These are phyloP conservation scores for Pangasius larnaudii DNA, from an alignment of 2,797 vertebrate genomes.

Conservation along the genomic window DNA sequence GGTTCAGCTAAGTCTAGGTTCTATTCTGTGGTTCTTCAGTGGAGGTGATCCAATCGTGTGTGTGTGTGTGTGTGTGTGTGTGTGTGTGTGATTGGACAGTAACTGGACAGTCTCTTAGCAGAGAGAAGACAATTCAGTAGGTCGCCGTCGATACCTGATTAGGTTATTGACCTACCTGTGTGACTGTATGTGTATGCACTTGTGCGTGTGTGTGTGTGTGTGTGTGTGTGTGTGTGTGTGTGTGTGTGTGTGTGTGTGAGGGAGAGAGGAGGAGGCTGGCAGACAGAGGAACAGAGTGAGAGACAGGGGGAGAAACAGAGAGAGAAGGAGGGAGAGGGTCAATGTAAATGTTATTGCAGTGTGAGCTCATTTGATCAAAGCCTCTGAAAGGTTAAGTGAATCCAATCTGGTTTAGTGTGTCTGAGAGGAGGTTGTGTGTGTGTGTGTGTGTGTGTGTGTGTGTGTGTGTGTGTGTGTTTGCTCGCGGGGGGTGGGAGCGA, in stretches of 20 bases:
- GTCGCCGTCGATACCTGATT: constrained; percentile 81
- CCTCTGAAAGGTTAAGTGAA: constrained; percentile 88
- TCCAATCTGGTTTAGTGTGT: constrained; percentile 88
- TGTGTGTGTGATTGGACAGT: constrained; percentile 48
- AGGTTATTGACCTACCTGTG: constrained; percentile 79
- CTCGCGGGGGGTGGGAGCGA: constrained; percentile 62
- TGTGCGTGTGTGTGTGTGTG: constrained; percentile 55
- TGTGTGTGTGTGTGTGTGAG: constrained; percentile 14
- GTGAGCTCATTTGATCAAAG: constrained; percentile 88
- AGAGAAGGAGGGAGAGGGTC: constrained; percentile 69
- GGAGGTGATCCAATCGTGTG: not conserved
- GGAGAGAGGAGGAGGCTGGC: constrained; percentile 48
- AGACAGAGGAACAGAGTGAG: constrained; percentile 55
- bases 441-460: constrained; percentile 53
- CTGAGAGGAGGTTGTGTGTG: constrained; percentile 76
- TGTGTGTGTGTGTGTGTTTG: constrained; percentile 56
- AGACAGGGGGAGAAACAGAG: constrained; percentile 44
- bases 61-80: constrained; percentile 34
- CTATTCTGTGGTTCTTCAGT: too few relatives aligned
- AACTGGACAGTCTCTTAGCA: constrained; percentile 52
- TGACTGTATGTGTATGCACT: constrained; percentile 45
- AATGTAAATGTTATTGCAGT: constrained; percentile 88
- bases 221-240: constrained; percentile 37
- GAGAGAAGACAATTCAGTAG: constrained; percentile 63
- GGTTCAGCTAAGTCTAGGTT: not conserved